These are phyloP conservation scores for Euplexia lucipara DNA, from an alignment of 2,888 invertebrate genomes.

Conservation along the genomic window DNA sequence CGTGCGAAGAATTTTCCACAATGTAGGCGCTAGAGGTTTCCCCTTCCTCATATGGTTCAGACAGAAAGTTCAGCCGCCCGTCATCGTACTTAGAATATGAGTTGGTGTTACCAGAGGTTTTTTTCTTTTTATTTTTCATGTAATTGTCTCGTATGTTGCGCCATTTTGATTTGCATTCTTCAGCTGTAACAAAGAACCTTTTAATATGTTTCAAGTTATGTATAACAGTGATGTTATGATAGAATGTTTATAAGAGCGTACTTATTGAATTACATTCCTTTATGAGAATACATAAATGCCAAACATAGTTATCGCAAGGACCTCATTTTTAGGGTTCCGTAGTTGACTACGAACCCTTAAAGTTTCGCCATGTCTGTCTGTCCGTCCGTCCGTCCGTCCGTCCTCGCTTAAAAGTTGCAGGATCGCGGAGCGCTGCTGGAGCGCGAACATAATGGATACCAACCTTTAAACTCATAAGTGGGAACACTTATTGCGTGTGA, in stretches of 20 bases:
- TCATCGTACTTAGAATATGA: conserved; percentile 48
- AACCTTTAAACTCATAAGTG: too few relatives aligned
- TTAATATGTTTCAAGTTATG: conserved; percentile 2
- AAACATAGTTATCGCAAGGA: neutral
- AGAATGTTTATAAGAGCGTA: neutral
- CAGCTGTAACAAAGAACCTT: conserved; percentile 45
- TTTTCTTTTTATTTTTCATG: conserved; percentile 50
- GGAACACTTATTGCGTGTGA: too few relatives aligned
- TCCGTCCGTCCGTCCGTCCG: too few relatives aligned
- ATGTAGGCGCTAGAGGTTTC: conserved; percentile 9
- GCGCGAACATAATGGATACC: too few relatives aligned
- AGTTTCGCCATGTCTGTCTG: too few relatives aligned
- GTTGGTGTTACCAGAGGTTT: conserved; percentile 22
- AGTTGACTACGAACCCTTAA: too few relatives aligned
- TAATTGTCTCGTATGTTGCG: conserved; percentile 54
- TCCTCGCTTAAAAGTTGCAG: too few relatives aligned
- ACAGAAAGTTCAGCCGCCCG: conserved; percentile 41
- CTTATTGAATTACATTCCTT: neutral
- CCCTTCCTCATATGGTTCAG: conserved; percentile 33
- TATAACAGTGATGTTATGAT: neutral
- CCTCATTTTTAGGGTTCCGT: neutral
- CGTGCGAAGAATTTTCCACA: conserved; percentile 7
- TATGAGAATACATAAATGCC: too few relatives aligned
- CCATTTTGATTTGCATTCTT: conserved; percentile 57
- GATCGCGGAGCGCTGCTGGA: too few relatives aligned